These are phyloP conservation scores for Netelia inedita DNA, from an alignment of 2,888 invertebrate species.

Conservation along the genomic window DNA sequence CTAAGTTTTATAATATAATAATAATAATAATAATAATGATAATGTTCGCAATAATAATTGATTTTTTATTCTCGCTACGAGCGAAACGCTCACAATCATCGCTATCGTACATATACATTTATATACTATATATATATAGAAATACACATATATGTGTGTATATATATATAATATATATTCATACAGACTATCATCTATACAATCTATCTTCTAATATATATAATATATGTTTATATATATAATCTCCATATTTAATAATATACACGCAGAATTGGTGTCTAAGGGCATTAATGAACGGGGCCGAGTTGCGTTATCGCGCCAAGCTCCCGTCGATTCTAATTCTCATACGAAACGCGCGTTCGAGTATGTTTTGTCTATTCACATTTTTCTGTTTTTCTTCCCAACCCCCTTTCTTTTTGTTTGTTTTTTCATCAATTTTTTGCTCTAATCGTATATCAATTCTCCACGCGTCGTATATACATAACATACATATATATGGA, in stretches of 20 bases:
- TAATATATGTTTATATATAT: constrained; percentile 68
- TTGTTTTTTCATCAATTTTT: background rate
- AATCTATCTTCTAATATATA: constrained; percentile 74
- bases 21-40: constrained; percentile 76
- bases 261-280: constrained; percentile 81
- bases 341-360: constrained; percentile 59
- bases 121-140: constrained; percentile 67
- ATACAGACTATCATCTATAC: constrained; percentile 75
- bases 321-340: constrained; percentile 45
- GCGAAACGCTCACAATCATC: constrained; percentile 71
- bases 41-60: constrained; percentile 75
- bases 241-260: constrained; percentile 76
- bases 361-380: constrained; percentile 74
- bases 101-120: constrained; percentile 73
- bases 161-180: constrained; percentile 71
- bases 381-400: constrained; percentile 68
- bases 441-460: constrained; percentile 5
- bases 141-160: constrained; percentile 67
- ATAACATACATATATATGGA: constrained; percentile 8
- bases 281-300: constrained; percentile 63
- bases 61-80: constrained; percentile 68
- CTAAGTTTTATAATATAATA: constrained; percentile 74
- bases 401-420: too few species aligned
- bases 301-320: constrained; percentile 6
- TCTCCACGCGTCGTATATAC: constrained; percentile 26